Conservation (phyloP, 2,888 invertebrate genomes). For the Eupithecia insigniata region DNA sequence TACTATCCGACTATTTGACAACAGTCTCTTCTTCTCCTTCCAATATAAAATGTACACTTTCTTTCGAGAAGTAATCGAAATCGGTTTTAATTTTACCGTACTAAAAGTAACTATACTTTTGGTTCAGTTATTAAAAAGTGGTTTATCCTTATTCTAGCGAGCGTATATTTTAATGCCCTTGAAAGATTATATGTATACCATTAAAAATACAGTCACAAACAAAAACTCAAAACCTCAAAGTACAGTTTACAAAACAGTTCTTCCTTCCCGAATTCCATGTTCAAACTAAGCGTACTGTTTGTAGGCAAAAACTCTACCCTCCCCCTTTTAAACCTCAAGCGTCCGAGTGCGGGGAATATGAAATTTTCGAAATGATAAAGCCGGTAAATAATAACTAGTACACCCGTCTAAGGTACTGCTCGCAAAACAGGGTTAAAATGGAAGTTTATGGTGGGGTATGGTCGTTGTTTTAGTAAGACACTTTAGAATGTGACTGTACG, state of each 20-base stretch:
- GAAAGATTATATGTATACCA: neutral
- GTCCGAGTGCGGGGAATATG: slow-evolving; percentile 84
- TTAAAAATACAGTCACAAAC: neutral
- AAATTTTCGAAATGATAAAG: slow-evolving; percentile 85
- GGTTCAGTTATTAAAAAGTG: too few species aligned
- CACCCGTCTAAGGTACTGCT: slow-evolving; percentile 70
- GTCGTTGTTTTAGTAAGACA: neutral
- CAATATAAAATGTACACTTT: too few species aligned
- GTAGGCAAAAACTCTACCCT: slow-evolving; percentile 77
- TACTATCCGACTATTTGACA: too few species aligned
- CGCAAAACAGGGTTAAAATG: slow-evolving; percentile 53
- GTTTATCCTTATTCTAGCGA: too few species aligned
- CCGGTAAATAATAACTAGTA: slow-evolving; percentile 84
- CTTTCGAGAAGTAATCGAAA: too few species aligned
- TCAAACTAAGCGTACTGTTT: slow-evolving; percentile 75
- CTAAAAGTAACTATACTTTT: too few species aligned
- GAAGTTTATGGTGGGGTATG: neutral
- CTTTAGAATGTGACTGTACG: neutral
- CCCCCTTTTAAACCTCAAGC: slow-evolving; percentile 83
- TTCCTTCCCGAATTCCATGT: slow-evolving; percentile 32
- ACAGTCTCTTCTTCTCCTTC: too few species aligned
- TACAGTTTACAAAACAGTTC: slow-evolving; percentile 24
- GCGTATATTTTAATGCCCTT: neutral
- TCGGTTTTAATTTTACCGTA: too few species aligned
- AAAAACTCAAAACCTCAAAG: neutral